Evolutionary conservation across 2,888 invertebrate species (phyloP), one percentile per base, ranked within the genome.

Genomic region (Cosmia pyralina): DNA sequence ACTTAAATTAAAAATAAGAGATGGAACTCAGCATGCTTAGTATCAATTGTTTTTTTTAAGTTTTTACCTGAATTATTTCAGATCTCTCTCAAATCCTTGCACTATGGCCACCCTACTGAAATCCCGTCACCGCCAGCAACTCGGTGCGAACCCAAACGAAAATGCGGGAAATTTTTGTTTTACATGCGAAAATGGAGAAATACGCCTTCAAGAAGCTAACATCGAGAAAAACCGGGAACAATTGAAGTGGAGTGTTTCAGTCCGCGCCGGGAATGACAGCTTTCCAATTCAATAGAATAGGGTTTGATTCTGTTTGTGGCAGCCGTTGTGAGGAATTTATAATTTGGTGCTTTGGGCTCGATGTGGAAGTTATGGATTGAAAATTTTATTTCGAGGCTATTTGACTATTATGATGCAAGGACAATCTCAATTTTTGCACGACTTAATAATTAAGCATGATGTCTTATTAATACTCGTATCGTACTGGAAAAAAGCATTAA

Each of bases 111-210:
- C 91, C 92, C 90, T 87, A 90, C 71, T 74, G 72, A 92, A 94
- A 94, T 94, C 93, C 94, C 94, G 94, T 94, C 94, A 94, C 90
- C 90, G 90, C 90, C 93, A 94, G 92, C 91, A 88, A 88, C 91
- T 93, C 92, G 87, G 89, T 87, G 91, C 88, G 90, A 92, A 93
- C 93, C 91, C 90, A 89, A 92, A 92, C 91, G 92, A 92, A 93
- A 93, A 93, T 92, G 92, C 92, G 92, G 90, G 92, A 92, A 93
- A 94, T 94, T 94, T 94, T 94, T 94, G 95, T 95, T 95, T 94
- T 94, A 95, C 95, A 95, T 93, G 93, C 88, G 92, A 93, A 94
- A 95, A 95, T 95, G 91, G 94, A 91, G 94, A 93, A 92, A 90
- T 91, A 88, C 89, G 86, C 90, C 88, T 89, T 88, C 88, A 87